Percentiles rank a stretch among this genome's conserved stretches.
Conservation (phyloP, 1,140 invertebrate genomes). For the Lamellibrachia luymesi region DNA sequence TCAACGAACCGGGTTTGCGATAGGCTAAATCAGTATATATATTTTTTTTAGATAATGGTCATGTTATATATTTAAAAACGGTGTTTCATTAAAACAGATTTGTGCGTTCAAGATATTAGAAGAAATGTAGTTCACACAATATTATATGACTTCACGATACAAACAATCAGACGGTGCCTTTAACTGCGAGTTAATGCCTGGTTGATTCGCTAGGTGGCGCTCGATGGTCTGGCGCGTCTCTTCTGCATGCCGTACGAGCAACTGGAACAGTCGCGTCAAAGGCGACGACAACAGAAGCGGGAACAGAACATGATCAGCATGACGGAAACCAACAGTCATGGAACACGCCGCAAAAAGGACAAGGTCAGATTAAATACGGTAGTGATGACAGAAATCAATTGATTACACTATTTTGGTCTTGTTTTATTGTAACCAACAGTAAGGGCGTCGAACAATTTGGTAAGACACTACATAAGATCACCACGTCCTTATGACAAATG, state of each 20-base stretch:
- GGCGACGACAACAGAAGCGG: background rate
- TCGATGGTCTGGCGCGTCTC: slow-evolving; percentile 23
- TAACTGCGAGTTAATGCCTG: background rate
- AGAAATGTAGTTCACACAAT: too few species aligned
- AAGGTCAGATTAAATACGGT: background rate
- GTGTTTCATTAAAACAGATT: too few species aligned
- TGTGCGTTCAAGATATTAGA: too few species aligned
- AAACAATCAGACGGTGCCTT: background rate
- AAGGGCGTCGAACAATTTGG: too few species aligned
- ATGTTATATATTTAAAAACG: too few species aligned
- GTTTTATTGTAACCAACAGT: too few species aligned
- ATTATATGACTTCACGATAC: too few species aligned
- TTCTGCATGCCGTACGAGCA: slow-evolving; percentile 25
- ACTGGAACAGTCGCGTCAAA: slow-evolving; percentile 6
- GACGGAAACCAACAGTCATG: background rate
- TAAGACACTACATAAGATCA: too few species aligned
- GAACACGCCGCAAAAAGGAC: background rate
- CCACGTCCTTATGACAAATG: too few species aligned
- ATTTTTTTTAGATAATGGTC: background rate
- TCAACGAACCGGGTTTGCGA: too few species aligned
- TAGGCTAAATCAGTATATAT: background rate
- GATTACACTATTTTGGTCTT: too few species aligned
- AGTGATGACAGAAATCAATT: background rate
- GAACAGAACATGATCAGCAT: background rate
- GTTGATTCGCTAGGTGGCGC: slow-evolving; percentile 8